A percentile compares a stretch with the other conserved stretches of the same genome.
Evolutionary conservation across 2,797 vertebrate species (phyloP).

Genomic region (Oceanodroma leucorhoa): DNA sequence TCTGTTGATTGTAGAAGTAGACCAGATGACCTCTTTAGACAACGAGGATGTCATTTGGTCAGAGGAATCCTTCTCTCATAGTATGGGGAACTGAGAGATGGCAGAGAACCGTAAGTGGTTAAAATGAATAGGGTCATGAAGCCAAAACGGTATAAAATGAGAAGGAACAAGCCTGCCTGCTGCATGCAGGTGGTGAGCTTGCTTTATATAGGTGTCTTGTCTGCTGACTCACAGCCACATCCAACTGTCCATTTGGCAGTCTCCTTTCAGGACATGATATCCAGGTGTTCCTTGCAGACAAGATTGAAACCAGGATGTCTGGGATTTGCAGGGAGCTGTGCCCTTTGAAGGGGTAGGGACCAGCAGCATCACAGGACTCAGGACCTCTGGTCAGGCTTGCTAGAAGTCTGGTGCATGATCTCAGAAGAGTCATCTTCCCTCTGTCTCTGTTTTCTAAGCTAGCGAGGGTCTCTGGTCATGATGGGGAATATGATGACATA

Average conservation of each 20-base stretch:
- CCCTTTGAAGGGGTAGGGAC: not conserved
- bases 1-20: not conserved
- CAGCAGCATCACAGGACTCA: not conserved
- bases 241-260: not conserved
- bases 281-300: not conserved
- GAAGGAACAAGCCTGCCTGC: not conserved
- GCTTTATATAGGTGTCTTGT: not conserved
- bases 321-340: not conserved
- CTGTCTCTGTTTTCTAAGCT: not conserved
- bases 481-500: not conserved
- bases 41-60: fast-evolving
- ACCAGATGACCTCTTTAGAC: not conserved
- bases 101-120: not conserved
- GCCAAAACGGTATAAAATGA: not conserved
- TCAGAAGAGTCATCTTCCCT: not conserved
- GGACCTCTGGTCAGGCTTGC: not conserved
- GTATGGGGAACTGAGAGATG: not conserved
- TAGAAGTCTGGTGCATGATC: not conserved
- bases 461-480: fast-evolving
- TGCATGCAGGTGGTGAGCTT: slow-evolving; percentile 14
- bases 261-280: not conserved
- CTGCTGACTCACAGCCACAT: not conserved
- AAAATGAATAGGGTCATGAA: not conserved
- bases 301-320: not conserved
- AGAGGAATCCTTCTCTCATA: not conserved